These are phyloP conservation scores for Argynnis bischoffii DNA, from an alignment of 2,888 invertebrate genomes.

Conservation along the genomic window DNA sequence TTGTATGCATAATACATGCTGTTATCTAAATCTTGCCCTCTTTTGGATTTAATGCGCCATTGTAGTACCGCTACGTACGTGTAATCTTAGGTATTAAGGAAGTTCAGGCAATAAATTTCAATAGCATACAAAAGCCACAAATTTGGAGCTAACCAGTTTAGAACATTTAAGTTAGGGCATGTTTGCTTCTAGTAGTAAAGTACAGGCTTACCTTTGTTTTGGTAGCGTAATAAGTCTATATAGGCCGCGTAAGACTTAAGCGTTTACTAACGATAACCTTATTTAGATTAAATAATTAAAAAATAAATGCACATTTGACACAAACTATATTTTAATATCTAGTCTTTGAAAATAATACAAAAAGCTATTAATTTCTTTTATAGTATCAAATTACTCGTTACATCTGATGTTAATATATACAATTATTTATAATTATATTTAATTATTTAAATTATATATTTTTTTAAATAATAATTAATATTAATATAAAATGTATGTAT, in stretches of 20 bases:
- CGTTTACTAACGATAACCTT: background rate
- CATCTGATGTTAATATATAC: no score
- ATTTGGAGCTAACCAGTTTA: conserved; percentile 65
- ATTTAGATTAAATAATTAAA: background rate
- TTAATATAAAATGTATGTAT: no score
- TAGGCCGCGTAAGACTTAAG: conserved; percentile 9
- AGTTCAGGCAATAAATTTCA: conserved; percentile 77
- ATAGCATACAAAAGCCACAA: conserved; percentile 75
- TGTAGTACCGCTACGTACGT: conserved; percentile 39
- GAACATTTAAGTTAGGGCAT: conserved; percentile 64
- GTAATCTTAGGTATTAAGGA: conserved; percentile 53
- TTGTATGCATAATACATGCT: conserved; percentile 35
- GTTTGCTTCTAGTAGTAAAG: conserved; percentile 52
- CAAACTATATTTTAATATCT: background rate
- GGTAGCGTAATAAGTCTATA: conserved; percentile 12
- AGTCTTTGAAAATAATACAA: background rate
- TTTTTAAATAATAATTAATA: no score
- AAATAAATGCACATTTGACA: background rate
- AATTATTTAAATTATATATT: no score
- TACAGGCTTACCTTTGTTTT: conserved; percentile 43
- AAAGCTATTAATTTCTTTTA: background rate
- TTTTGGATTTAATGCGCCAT: conserved; percentile 45
- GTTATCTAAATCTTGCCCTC: conserved; percentile 39
- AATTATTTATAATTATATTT: no score
- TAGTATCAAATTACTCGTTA: no score